Percentiles rank a stretch among this genome's conserved stretches.
These are phyloP conservation scores for Enteromius trimaculatus DNA, from an alignment of 2,797 vertebrate species.

Conservation along the genomic window DNA sequence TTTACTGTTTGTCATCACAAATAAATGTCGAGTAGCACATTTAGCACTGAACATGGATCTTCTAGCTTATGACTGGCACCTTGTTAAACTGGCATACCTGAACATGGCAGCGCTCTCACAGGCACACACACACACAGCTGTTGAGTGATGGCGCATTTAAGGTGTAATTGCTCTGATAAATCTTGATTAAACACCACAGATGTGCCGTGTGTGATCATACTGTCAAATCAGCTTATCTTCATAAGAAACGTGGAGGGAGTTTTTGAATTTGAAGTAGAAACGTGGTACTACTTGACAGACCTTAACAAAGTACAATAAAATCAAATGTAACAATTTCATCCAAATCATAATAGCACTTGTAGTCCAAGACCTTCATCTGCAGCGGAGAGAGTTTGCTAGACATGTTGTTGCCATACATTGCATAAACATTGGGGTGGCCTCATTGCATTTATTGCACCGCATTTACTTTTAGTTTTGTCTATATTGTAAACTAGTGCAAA, in stretches of 20 bases:
- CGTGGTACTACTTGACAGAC: constrained; percentile 35
- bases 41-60: constrained; percentile 1
- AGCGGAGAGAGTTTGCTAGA: background rate
- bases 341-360: background rate
- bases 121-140: constrained; percentile 50
- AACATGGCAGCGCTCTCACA: constrained; percentile 6
- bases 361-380: background rate
- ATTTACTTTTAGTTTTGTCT: background rate
- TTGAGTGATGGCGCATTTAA: constrained; percentile 55
- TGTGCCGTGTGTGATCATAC: constrained; percentile 57
- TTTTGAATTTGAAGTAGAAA: background rate
- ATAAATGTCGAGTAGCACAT: background rate
- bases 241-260: background rate
- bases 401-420: background rate
- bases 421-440: constrained; percentile 1
- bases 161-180: constrained; percentile 65
- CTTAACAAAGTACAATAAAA: background rate
- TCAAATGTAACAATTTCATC: background rate
- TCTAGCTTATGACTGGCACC: constrained; percentile 6
- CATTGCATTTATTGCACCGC: background rate
- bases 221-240: constrained; percentile 62
- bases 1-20: background rate
- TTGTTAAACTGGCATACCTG: constrained; percentile 29
- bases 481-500: constrained; percentile 14
- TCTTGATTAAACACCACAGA: constrained; percentile 64